Evolutionary conservation across 2,797 vertebrate species (phyloP), one percentile per base, ranked within the genome.

Genomic region (Naso thynnoides): DNA sequence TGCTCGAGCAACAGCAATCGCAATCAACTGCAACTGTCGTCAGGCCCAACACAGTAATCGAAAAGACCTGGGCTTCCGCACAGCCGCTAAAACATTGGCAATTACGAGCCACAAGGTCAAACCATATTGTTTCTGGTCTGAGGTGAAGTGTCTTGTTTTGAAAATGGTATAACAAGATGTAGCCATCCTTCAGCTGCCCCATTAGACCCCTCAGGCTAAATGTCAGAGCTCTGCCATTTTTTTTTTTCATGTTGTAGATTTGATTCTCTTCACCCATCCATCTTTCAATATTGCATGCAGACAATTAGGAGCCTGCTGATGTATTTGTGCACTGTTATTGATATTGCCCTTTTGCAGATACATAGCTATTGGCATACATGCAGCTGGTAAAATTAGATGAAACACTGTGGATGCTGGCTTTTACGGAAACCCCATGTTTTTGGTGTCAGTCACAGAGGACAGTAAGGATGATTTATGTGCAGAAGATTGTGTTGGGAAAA

Each of bases 61-160:
- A 76, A 82, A 77, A 83, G 70, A 87, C 74, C 82, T 33, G 67
- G 44, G 69, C 70, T 39, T 60, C 61, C 31, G 18, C 82, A 66
- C 72, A 65, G 39, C 67, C 26, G 24, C 68, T 82, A 76, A 91
- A 88, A 82, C 87, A 79, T 58, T 78, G 64, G 73, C 83, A 84
- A 86, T 91, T 86, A 84, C 70, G 16, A 82, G 78, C 56, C 86
- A 84, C 86, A 90, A 91, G 89, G 91, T 93, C 88, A 89, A 88
- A 87, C 71, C 70, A 5, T 69, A 74, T 78, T 76, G 78, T 77
- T 85, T 33, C 74, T 83, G 71, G 73, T 81, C 78, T 69, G 79
- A 86, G 86, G 78, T 84, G 80, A 84, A 89, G 86, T 85, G 81
- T 85, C 67, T 82, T 83, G 73, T 89, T 88, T 84, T 78, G 76